Evolutionary conservation across 37 sponge, comb jelly and placozoan genomes (phyloP).

Genomic region (Spongia lamella): DNA sequence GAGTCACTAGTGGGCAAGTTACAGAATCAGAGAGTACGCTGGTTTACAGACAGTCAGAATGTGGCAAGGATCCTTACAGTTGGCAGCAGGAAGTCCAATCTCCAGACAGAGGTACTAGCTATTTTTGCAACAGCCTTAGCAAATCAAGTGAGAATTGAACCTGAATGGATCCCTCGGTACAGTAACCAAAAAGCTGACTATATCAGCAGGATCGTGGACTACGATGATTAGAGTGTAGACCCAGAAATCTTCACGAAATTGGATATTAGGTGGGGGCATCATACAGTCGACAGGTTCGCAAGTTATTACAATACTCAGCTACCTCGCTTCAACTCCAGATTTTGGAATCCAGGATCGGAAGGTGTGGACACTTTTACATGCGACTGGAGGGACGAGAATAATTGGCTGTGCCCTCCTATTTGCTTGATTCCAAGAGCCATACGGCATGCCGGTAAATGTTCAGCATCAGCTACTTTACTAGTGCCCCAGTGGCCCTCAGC

Average conservation of each 20-base stretch:
- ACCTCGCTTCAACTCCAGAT: slow-evolving; percentile 12
- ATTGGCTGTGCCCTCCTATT: slow-evolving; percentile 45
- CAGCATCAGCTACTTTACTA: slow-evolving; percentile 19
- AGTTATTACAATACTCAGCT: no score
- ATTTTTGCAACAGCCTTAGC: slow-evolving; percentile 6
- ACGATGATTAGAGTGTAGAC: slow-evolving; percentile 34
- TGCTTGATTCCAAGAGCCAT: no score
- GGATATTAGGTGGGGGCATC: slow-evolving; percentile 29
- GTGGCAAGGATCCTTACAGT: slow-evolving; percentile 26
- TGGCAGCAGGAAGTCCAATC: slow-evolving; percentile 10
- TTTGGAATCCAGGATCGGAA: slow-evolving; percentile 19
- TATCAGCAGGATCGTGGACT: slow-evolving; percentile 14
- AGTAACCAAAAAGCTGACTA: slow-evolving; percentile 28
- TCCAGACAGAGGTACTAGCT: slow-evolving; percentile 8
- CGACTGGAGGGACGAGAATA: slow-evolving; percentile 29
- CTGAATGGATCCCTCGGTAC: slow-evolving; percentile 42
- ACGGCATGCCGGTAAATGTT: slow-evolving; percentile 16
- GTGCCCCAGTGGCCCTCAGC: slow-evolving; percentile 43
- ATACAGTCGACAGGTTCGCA: slow-evolving; percentile 25
- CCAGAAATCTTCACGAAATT: slow-evolving; percentile 9
- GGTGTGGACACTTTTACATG: no score
- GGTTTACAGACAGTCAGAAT: slow-evolving; percentile 31
- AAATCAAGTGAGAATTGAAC: slow-evolving; percentile 5
- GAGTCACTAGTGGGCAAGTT: background rate
- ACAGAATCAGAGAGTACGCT: no score